Evolutionary conservation across 2,797 vertebrate species (phyloP).

Genomic region (Spea hammondii): DNA sequence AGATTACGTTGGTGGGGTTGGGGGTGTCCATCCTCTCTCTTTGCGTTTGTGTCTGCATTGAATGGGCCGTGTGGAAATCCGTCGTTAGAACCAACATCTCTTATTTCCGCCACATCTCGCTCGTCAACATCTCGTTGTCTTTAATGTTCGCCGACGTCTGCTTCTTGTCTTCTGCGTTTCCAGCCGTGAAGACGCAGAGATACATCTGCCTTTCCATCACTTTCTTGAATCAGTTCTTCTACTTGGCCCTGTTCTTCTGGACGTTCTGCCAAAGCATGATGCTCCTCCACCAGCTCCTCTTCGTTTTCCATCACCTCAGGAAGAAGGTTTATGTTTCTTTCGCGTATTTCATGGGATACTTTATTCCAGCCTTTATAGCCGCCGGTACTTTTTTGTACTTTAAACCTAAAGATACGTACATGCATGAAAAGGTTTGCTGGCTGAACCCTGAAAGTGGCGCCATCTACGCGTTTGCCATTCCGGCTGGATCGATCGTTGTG

Average conservation of each 20-base stretch:
- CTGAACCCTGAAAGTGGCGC: slow-evolving; percentile 57
- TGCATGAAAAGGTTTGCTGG: slow-evolving; percentile 61
- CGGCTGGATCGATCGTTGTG: slow-evolving; percentile 65
- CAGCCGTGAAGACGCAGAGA: fast-evolving
- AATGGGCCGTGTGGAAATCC: slow-evolving; percentile 64
- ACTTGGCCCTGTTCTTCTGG: slow-evolving; percentile 76
- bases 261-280: slow-evolving; percentile 70
- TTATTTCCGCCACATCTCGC: slow-evolving; percentile 66
- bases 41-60: slow-evolving; percentile 59
- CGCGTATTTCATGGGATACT: slow-evolving; percentile 66
- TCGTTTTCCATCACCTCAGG: slow-evolving; percentile 66
- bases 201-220: slow-evolving; percentile 61
- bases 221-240: slow-evolving; percentile 71
- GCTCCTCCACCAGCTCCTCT: slow-evolving; percentile 70
- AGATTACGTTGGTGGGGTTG: slow-evolving; percentile 63
- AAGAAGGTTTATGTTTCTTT: slow-evolving; percentile 64
- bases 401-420: slow-evolving; percentile 54
- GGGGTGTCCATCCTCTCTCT: slow-evolving; percentile 65
- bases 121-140: slow-evolving; percentile 68
- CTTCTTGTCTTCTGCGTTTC: slow-evolving; percentile 59
- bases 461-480: slow-evolving; percentile 67
- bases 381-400: slow-evolving; percentile 53
- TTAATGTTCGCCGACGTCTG: slow-evolving; percentile 65
- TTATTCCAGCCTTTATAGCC: slow-evolving; percentile 66
- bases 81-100: slow-evolving; percentile 65